Base-by-base conservation (phyloP, 2,797 vertebrate genomes). In the Sebastes glaucus region DNA sequence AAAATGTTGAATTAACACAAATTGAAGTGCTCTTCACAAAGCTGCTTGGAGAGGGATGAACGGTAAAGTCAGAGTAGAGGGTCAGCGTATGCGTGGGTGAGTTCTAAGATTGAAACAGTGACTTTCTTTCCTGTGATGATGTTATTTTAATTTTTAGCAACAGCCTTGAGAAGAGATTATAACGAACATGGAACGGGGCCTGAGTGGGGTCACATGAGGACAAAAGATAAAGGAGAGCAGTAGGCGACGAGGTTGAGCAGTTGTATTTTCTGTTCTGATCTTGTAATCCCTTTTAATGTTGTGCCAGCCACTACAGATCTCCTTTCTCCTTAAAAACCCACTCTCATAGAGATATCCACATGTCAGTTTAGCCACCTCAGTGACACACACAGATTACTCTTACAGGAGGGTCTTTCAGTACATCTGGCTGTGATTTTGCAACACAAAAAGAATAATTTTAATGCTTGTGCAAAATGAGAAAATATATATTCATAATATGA, bases 161-260 rank as follows among this genome's bases (percentile, higher is more conserved):
- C 74, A 84, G 78, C 89, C 85, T 88, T 89, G 79, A 77, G 60
- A 62, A 60, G 74, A 80, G 59, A 75, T 73, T 57, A n/a, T 62
- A 55, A 66, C 71, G 63, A 62, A 76, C 74, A 28, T 0, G 16
- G 20, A 52, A 38, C 13, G 61, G 27, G 35, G 62, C 8, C 8
- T 2, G 35, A n/a, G 32, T 9, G 30, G 64, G 55, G 53, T 78
- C 49, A 5, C 7, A 11, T 65, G 20, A 81, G 60, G 77, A 83
- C 71, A 78, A 53, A 75, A 72, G 67, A 81, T 77, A 81, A 61
- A 35, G 46, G 67, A 63, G 64, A 22, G 57, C 80, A 77, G 59
- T 28, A 9, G 25, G 70, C 7, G 4, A 68, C 71, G 46, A 63
- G 82, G 74, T 72, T 76, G 60, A 67, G 33, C 52, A 7, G 56